phyloP scores from a whole-genome alignment of 1,140 invertebrate species.

The Coelopa frigida region DNA sequence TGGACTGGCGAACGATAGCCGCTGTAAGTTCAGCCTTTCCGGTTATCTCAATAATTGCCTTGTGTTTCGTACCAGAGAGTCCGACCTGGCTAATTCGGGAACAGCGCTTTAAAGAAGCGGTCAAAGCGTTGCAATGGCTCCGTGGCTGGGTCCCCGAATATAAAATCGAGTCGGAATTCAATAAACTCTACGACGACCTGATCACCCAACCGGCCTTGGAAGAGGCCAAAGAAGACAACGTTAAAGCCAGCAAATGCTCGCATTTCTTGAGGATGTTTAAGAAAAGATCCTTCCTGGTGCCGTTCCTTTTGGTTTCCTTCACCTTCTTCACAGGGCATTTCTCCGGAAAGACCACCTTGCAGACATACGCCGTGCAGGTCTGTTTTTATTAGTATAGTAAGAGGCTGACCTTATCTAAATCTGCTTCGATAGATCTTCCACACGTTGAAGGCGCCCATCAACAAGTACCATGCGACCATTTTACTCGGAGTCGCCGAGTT shows the following conservation, averaged over 20 bases:
- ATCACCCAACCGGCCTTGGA: constrained; percentile 36
- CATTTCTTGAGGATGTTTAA: constrained; percentile 30
- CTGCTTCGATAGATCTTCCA: constrained; percentile 61
- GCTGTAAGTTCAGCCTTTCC: constrained; percentile 61
- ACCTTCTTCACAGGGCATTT: constrained; percentile 64
- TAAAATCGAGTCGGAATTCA: constrained; percentile 52
- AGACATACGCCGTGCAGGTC: constrained; percentile 59
- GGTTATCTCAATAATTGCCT: constrained; percentile 53
- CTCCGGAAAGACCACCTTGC: constrained; percentile 60
- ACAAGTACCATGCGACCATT: constrained; percentile 64
- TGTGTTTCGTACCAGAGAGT: constrained; percentile 68
- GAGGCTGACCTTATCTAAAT: too few species aligned
- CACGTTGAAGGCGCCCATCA: constrained; percentile 59
- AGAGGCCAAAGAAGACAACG: constrained; percentile 19
- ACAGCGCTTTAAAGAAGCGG: constrained; percentile 52
- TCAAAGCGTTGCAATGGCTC: constrained; percentile 55
- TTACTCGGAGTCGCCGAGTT: constrained; percentile 61
- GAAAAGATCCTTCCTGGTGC: constrained; percentile 50
- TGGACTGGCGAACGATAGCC: constrained; percentile 62
- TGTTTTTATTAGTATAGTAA: not conserved
- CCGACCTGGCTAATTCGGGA: constrained; percentile 65
- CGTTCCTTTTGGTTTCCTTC: constrained; percentile 56
- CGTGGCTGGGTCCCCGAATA: constrained; percentile 56
- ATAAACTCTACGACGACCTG: constrained; percentile 46
- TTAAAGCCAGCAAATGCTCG: constrained; percentile 9